These are phyloP conservation scores for Chanos chanos DNA, from an alignment of 2,797 vertebrate species.

Conservation along the genomic window DNA sequence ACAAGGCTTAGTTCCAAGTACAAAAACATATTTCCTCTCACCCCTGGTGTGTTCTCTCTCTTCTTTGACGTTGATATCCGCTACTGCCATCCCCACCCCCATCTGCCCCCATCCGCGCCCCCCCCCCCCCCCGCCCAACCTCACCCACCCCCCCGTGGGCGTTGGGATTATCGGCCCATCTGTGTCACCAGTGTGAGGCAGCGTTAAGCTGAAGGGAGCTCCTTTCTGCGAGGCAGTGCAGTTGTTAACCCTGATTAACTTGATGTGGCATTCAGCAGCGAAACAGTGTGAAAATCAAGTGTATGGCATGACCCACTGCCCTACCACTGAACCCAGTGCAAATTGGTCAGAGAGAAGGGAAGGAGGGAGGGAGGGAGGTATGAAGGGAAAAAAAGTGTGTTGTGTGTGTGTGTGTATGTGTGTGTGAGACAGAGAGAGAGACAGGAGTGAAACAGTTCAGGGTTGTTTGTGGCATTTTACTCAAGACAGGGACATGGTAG, in stretches of 20 bases:
- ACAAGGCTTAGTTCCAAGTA: no score
- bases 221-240: conserved; percentile 61
- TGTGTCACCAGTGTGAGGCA: conserved; percentile 58
- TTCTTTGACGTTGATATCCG: background rate
- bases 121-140: background rate
- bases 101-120: conserved; percentile 17
- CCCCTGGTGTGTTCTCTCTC: background rate
- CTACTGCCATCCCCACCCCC: conserved; percentile 31
- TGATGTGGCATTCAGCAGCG: conserved; percentile 66
- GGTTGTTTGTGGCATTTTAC: no score
- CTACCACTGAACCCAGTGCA: conserved; percentile 66
- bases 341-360: conserved; percentile 55
- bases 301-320: conserved; percentile 71
- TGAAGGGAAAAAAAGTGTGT: no score
- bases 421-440: background rate
- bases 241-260: conserved; percentile 82
- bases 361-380: conserved; percentile 25
- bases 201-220: conserved; percentile 65
- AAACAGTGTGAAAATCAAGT: conserved; percentile 78
- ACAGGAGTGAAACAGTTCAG: conserved; percentile 11
- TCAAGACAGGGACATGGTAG: background rate
- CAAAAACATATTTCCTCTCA: background rate
- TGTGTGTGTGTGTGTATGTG: no score
- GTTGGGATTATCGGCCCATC: conserved; percentile 68
- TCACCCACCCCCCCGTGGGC: conserved; percentile 27